Base-by-base conservation (phyloP, 2,797 vertebrate species). In the Tragopan temminckii region DNA sequence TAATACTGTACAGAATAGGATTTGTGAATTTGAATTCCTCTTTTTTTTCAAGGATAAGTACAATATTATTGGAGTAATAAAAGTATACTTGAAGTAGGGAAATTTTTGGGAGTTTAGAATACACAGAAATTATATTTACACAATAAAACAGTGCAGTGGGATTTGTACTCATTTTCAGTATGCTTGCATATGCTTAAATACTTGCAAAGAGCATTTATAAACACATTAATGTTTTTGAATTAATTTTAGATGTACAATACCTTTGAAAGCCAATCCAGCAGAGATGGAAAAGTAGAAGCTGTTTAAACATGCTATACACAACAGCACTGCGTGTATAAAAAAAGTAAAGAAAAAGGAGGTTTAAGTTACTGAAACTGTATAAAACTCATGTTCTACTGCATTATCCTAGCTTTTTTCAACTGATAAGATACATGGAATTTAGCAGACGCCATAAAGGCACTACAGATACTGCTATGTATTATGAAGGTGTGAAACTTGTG, bases 121-220 rank as follows among this genome's bases (percentile, higher is more conserved):
- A 64, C 59, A 90, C 88, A 70, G 71, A 84, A 95, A 71, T 69
- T 78, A 43, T 80, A 77, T 89, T 90, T 95, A 79, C 75, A 79
- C 89, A 89, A 35, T 92, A 86, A 67, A 87, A 68, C 20, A 46
- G 64, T 43, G 59, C 8, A 13, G 23, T 89, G 77, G 40, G 59
- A 66, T 82, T 93, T 91, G 67, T 64, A 74, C 43, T 75, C 4
- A 43, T 80, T 95, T 86, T 93, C 59, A 89, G 20, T 74, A 72
- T 5, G 8, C 42, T 48, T 72, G 42, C 59, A 29, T 50, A 33
- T 79, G 24, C 63, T 85, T 94, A 92, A 90, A 80, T 91, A 63
- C 27, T 87, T 87, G 59, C 69, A 91, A 40, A 78, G 78, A 53
- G 58, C 69, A 59, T 96, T 93, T 90, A 67, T 94, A 84, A 93